Evolutionary conservation across 2,113 vertebrate species (phyloP), one percentile per base, ranked within the genome.

Genomic region (Protobothrops flavoviridis): DNA sequence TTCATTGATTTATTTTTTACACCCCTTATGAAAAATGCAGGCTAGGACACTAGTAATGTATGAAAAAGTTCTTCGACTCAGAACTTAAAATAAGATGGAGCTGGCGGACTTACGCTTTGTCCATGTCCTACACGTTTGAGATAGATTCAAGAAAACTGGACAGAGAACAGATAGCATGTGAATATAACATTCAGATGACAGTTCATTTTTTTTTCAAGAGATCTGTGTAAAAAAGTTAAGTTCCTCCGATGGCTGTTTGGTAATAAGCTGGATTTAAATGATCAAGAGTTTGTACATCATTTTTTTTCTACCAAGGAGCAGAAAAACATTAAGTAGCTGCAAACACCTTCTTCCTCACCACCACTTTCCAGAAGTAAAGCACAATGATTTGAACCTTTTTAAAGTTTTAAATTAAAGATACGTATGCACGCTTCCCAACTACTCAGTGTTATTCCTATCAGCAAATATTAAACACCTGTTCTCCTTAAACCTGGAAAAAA

Each of bases 211-310:
- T 55, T 21, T 13, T 4, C 61, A 86, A 93, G 90, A 96, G 91
- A 95, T 93, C 92, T 95, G 92, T 94, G 52, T 94, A 96, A 94
- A 93, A 94, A 96, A 96, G 95, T 64, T 91, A 95, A 93, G 94
- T 94, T 97, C 96, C 96, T 59, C 0, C 0, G 94, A 95, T 96
- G 93, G 94, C 94, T 95, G 90, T 53, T 96, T 94, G 94, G 93
- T 95, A 97, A 96, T 96, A 96, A 96, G 69, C 95, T 95, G 94
- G 94, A 95, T 97, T 97, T 96, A 90, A 91, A 95, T 94, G 95
- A 95, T 94, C 93, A 95, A 95, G 93, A 86, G 91, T 96, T 95
- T 96, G 94, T 94, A 96, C 96, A 95, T 61, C 90, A 96, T 48
- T 61, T 74, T 24, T 92, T 93, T 96, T 81, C n/a, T 93, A 57